Evolutionary conservation across 2,797 vertebrate genomes (phyloP).

Genomic region (Tragopan temminckii): DNA sequence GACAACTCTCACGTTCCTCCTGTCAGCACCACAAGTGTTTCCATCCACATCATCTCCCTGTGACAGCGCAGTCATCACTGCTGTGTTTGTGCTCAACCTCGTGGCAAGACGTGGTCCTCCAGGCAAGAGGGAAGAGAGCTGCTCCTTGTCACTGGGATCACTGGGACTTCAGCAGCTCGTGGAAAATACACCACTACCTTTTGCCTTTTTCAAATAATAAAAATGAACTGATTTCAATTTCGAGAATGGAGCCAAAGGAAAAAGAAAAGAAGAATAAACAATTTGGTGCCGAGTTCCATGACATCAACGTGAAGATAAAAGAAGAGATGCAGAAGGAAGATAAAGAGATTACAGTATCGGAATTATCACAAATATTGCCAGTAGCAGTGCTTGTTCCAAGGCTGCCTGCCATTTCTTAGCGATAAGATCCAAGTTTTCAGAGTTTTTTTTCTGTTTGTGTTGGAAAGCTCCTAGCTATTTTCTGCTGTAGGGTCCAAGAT

Average conservation of each 20-base stretch:
- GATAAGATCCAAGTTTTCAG: slow-evolving; percentile 49
- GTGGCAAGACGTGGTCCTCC: fast-evolving
- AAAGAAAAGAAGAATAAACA: neutral
- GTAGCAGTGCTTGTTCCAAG: slow-evolving; percentile 47
- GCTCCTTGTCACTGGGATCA: fast-evolving
- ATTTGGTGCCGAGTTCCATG: slow-evolving; percentile 5
- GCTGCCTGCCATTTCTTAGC: slow-evolving; percentile 41
- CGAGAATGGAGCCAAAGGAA: neutral
- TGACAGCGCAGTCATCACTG: neutral
- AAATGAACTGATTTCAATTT: neutral
- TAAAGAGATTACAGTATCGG: slow-evolving; percentile 31
- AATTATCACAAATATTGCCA: slow-evolving; percentile 18
- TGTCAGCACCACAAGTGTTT: neutral
- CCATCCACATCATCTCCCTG: fast-evolving
- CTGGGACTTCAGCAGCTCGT: fast-evolving
- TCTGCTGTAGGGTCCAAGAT: neutral
- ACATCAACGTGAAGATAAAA: slow-evolving; percentile 14
- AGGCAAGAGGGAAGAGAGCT: neutral
- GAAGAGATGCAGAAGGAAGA: slow-evolving; percentile 56
- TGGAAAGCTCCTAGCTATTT: slow-evolving; percentile 28
- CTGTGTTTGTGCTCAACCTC: neutral
- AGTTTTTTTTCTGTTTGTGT: neutral
- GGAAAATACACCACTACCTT: neutral
- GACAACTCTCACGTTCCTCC: slow-evolving; percentile 1
- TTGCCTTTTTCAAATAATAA: neutral